Conservation (phyloP, 2,113 vertebrate species). For the Dasyprocta punctata region DNA sequence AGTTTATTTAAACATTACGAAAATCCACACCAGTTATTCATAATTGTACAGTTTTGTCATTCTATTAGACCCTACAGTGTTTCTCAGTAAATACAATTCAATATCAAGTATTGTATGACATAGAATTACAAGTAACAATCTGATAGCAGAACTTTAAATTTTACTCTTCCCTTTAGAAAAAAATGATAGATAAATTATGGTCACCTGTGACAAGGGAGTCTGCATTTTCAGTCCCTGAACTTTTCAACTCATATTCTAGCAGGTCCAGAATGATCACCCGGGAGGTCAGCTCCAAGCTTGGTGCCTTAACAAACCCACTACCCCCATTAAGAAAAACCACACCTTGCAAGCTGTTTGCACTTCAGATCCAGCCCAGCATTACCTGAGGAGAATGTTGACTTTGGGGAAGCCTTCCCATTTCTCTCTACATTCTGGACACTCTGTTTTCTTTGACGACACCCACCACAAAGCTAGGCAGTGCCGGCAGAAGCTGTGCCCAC, state of each 20-base stretch:
- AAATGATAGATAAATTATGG: neutral
- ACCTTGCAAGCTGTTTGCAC: neutral
- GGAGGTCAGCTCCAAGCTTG: neutral
- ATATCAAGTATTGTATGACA: neutral
- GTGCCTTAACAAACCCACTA: neutral
- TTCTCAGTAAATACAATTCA: neutral
- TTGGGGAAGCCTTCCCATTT: constrained; percentile 98
- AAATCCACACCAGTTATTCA: neutral
- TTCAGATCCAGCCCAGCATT: neutral
- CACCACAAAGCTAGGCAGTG: constrained; percentile 97
- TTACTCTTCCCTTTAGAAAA: neutral
- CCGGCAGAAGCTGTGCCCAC: constrained; percentile 97
- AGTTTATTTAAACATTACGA: neutral
- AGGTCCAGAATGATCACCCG: neutral
- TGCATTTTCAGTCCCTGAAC: neutral
- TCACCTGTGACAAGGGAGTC: neutral
- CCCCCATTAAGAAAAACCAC: neutral
- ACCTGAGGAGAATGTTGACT: constrained; percentile 97
- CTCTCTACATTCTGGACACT: constrained; percentile 96
- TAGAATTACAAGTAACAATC: neutral
- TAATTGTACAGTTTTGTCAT: neutral
- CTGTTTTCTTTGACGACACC: constrained; percentile 93
- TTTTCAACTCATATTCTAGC: neutral
- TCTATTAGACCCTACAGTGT: neutral
- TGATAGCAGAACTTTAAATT: neutral